These are phyloP conservation scores for Allacma fusca DNA, from an alignment of 2,888 invertebrate genomes.

Conservation along the genomic window DNA sequence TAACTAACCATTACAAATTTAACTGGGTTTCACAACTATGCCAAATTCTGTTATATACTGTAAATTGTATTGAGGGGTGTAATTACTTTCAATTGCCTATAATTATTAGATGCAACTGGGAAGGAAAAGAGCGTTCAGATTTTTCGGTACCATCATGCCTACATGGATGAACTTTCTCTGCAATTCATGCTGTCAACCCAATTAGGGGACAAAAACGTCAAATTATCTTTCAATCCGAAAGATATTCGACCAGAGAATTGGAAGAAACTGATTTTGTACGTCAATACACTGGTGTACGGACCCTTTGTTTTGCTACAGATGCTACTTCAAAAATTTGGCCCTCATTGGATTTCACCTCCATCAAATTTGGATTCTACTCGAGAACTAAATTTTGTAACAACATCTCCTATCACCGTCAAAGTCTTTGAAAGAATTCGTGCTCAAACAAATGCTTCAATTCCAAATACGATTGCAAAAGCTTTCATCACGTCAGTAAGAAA, in stretches of 20 bases:
- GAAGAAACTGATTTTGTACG: slow-evolving; percentile 42
- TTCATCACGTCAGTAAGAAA: slow-evolving; percentile 35
- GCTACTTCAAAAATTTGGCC: neutral
- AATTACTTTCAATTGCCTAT: too few species aligned
- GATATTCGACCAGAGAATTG: slow-evolving; percentile 34
- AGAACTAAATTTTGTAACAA: slow-evolving; percentile 31
- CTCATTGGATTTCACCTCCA: neutral
- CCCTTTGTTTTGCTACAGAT: slow-evolving; percentile 29
- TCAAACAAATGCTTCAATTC: slow-evolving; percentile 40
- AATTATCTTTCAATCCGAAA: slow-evolving; percentile 33
- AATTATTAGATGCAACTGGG: slow-evolving; percentile 26
- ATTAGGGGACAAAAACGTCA: neutral
- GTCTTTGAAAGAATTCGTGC: slow-evolving; percentile 39
- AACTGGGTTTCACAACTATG: too few species aligned
- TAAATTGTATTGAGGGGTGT: too few species aligned
- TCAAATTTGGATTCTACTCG: neutral
- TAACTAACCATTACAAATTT: too few species aligned
- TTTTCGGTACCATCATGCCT: slow-evolving; percentile 41
- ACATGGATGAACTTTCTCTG: slow-evolving; percentile 47
- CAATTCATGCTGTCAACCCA: slow-evolving; percentile 15
- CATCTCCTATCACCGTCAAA: slow-evolving; percentile 19
- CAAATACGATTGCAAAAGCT: slow-evolving; percentile 33
- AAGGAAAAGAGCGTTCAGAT: slow-evolving; percentile 38
- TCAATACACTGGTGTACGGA: slow-evolving; percentile 36
- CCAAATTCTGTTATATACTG: too few species aligned